Percentiles rank a stretch among this genome's conserved stretches.
phyloP scores from a whole-genome alignment of 2,113 vertebrate genomes.

The Ptilonorhynchus violaceus region DNA sequence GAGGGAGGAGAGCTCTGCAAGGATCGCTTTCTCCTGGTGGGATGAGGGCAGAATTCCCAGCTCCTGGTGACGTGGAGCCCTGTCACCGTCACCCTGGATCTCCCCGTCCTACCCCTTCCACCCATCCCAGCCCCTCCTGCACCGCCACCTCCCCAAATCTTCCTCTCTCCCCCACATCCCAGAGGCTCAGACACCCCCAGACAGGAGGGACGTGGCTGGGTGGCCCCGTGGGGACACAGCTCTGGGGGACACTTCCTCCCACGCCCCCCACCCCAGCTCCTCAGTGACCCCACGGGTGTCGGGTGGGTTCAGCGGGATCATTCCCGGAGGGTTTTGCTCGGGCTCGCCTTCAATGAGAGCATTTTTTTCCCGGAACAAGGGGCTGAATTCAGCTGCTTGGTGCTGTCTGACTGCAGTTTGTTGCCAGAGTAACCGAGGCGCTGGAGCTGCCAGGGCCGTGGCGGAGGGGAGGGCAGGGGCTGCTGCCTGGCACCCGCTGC shows the following conservation, averaged over 20 bases:
- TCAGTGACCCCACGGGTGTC: neutral
- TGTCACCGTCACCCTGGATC: neutral
- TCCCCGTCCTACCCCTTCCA: neutral
- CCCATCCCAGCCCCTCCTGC: neutral
- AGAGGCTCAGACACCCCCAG: neutral
- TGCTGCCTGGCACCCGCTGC: neutral
- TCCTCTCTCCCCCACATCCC: neutral
- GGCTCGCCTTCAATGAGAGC: slow-evolving; percentile 68
- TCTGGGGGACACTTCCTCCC: neutral
- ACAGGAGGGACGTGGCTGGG: rapidly evolving
- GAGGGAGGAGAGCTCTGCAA: neutral
- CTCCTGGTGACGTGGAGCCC: neutral
- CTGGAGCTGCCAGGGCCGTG: slow-evolving; percentile 26
- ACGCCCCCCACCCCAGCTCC: neutral
- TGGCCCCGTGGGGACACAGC: neutral
- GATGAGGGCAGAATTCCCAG: neutral
- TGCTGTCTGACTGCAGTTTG: slow-evolving; percentile 50
- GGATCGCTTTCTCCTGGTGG: neutral
- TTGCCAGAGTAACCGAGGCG: slow-evolving; percentile 72
- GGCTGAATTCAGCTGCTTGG: slow-evolving; percentile 72
- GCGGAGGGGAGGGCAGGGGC: slow-evolving; percentile 4
- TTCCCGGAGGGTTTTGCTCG: slow-evolving; percentile 1
- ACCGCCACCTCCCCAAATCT: neutral
- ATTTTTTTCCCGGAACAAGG: slow-evolving; percentile 75
- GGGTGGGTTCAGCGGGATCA: neutral